Base-by-base conservation (phyloP, 2,113 vertebrate genomes). In the Nesoenas mayeri region DNA sequence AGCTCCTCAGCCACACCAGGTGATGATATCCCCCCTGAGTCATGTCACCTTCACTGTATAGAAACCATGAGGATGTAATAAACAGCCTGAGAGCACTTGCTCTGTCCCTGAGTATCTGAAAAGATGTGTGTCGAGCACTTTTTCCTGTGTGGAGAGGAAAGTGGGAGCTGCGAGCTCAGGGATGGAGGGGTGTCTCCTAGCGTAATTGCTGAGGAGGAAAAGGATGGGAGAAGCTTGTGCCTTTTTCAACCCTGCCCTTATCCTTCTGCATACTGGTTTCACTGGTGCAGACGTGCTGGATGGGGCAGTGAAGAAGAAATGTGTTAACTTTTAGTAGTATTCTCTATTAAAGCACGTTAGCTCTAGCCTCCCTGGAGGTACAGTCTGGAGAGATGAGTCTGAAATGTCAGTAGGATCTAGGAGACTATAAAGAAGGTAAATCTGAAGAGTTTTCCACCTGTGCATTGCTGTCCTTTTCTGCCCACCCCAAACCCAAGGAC, bases 11-110 rank as follows among this genome's bases (percentile, higher is more conserved):
- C 85, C 81, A 8, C 3, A 10, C 29, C 73, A 61, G 69, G 57
- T 6, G 2, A 91, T 15, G 25, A 77, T 65, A 40, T 20, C 47
- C 53, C 61, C 65, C 5, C 47, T 3, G 42, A 96, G 58, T 29
- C 5, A 5, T 88, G 44, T 93, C 95, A 93, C 73, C 95, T 93
- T 47, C 69, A 85, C 88, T 91, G 71, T 92, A 89, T 28, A 88
- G 81, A 95, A 83, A 96, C 94, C 60, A 11, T 44, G 89, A 96
- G 90, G 85, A 92, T 0, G 1, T 90, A 97, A 98, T 97, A 97
- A 96, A 92, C 81, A 96, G 88, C 91, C 95, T 93, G 91, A 96
- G 95, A 50, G 17, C 22, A 25, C 25, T 47, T 65, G 47, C 47
- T 73, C 19, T 65, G 51, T 87, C 62, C 26, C 66, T 54, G 54